A percentile compares a stretch with the other conserved stretches of the same genome.
Evolutionary conservation across 2,113 vertebrate species (phyloP).

Genomic region (Illadopsis cleaveri): DNA sequence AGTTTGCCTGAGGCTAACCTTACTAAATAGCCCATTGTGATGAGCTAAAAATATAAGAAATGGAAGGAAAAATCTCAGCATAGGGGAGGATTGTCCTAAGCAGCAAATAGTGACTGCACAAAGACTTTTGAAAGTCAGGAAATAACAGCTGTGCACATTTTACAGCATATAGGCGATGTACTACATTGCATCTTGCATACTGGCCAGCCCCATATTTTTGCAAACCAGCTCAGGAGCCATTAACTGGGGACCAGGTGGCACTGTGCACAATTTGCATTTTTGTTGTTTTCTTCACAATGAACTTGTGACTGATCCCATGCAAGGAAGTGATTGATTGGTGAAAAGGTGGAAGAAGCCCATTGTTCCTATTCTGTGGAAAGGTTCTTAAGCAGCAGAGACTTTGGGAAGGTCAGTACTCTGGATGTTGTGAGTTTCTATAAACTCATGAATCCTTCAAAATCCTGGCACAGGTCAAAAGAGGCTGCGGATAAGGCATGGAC

Average conservation of each 20-base stretch:
- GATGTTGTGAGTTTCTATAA: background rate
- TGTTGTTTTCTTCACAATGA: background rate
- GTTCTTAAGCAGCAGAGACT: background rate
- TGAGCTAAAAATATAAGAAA: background rate
- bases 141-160: background rate
- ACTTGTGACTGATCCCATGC: background rate
- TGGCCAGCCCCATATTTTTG: background rate
- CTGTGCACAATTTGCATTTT: background rate
- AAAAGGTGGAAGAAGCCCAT: background rate
- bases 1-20: background rate
- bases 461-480: background rate
- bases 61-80: background rate
- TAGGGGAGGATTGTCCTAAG: background rate
- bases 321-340: background rate
- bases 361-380: background rate
- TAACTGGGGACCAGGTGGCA: background rate
- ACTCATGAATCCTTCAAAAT: background rate
- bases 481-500: background rate
- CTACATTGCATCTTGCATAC: background rate
- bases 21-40: background rate
- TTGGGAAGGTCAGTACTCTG: background rate
- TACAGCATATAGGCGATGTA: background rate
- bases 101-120: background rate
- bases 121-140: background rate
- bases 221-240: background rate